Evolutionary conservation across 1,140 invertebrate genomes (phyloP), one percentile per base, ranked within the genome.

Genomic region (Ylistrum balloti): DNA sequence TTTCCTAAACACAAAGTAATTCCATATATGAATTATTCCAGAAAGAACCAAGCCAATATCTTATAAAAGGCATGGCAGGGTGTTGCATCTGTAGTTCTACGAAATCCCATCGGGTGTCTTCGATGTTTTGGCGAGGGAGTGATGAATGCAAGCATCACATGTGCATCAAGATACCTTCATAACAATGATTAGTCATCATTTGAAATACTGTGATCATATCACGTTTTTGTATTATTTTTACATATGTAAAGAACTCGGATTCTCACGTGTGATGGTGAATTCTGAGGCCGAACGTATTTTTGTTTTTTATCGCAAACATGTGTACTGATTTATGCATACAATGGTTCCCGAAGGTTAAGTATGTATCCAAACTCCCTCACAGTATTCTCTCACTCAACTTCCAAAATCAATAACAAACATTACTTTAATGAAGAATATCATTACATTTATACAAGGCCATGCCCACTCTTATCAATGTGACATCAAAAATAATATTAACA

Each of bases 371-470:
- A 74, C 22, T 1, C 28, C 28, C 17, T 11, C 56, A 74, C 1
- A 28, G 56, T 74, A 28, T 74, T n/a, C 3, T 7, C 56, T 2
- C 2, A n/a, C 20, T 74, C 56, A n/a, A 74, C 56, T 28, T 3
- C 56, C 15, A 11, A 74, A 74, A 74, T 28, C 56, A n/a, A 74
- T 74, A 74, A 28, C n/a, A 74, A 74, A n/a, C 56, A 74, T 74
- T 74, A 74, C 56, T 74, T 74, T 74, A 74, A 74, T 74, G 56
- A 74, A 74, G 56, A 74, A 74, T n/a, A 74, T 22, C 7, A 28
- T 28, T 28, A 7, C 56, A 28, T 74, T 74, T 74, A 74, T 1
- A 22, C 56, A 74, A 74, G 56, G 56, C 56, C 56, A 28, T 9
- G 1, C 1, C 15, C 22, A 20, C 22, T 17, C 45, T 48, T 74